phyloP scores from a whole-genome alignment of 2,888 invertebrate species.

The Laothoe populi region DNA sequence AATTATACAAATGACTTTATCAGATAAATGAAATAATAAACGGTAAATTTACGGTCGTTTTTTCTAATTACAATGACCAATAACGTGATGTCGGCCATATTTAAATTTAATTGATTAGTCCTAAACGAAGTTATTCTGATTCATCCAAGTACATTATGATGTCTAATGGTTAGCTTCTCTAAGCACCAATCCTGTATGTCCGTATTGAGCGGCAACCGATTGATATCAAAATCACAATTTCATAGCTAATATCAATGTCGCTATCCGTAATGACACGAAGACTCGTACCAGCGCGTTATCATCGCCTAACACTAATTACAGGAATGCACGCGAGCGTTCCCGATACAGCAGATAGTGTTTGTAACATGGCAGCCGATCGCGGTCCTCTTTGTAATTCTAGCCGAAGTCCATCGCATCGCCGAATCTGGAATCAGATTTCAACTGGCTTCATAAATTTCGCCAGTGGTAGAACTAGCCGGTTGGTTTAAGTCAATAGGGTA shows the following conservation, averaged over 20 bases:
- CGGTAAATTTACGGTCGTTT: no score
- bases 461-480: slow-evolving; percentile 7
- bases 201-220: slow-evolving; percentile 55
- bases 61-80: no score
- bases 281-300: slow-evolving; percentile 60
- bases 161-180: slow-evolving; percentile 23
- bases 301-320: slow-evolving; percentile 72
- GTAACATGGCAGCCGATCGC: slow-evolving; percentile 48
- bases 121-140: no score
- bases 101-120: no score
- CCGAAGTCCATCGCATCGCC: slow-evolving; percentile 47
- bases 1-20: no score
- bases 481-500: not conserved
- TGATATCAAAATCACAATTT: slow-evolving; percentile 65
- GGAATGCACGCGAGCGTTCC: slow-evolving; percentile 65
- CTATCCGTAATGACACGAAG: slow-evolving; percentile 64
- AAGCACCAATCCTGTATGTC: slow-evolving; percentile 30
- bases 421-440: slow-evolving; percentile 53
- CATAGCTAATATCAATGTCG: slow-evolving; percentile 67
- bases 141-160: not conserved
- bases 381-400: slow-evolving; percentile 46
- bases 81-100: no score
- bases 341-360: slow-evolving; percentile 54
- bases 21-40: no score
- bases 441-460: slow-evolving; percentile 29